These are phyloP conservation scores for Sisyra terminalis DNA, from an alignment of 2,888 invertebrate genomes.

Conservation along the genomic window DNA sequence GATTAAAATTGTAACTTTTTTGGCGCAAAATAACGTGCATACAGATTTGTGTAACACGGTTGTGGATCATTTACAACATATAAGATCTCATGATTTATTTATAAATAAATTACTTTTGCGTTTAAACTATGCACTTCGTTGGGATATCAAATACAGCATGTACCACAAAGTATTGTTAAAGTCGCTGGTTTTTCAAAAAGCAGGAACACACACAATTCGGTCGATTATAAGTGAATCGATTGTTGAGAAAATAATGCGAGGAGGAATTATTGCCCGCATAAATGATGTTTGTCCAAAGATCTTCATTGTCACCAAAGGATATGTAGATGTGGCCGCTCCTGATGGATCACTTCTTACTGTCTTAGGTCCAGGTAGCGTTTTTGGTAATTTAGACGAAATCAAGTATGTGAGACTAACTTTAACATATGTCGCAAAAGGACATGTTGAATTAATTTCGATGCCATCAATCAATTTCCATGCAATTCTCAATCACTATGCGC, in stretches of 20 bases:
- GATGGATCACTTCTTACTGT: conserved; percentile 13
- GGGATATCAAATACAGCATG: conserved; percentile 10
- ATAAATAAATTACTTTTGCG: conserved; percentile 6
- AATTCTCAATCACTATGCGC: conserved; percentile 12
- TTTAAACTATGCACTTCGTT: conserved; percentile 10
- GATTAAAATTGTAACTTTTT: conserved; percentile 2
- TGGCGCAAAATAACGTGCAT: conserved; percentile 3
- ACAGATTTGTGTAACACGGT: conserved; percentile 8
- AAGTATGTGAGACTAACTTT: conserved; percentile 10
- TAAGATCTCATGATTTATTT: conserved; percentile 10
- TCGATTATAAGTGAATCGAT: conserved; percentile 10
- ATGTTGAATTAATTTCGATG: conserved; percentile 10
- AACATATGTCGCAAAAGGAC: conserved; percentile 12
- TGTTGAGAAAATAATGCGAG: conserved; percentile 11
- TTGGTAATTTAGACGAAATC: conserved; percentile 13
- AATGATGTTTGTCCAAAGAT: conserved; percentile 13
- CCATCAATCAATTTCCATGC: conserved; percentile 11
- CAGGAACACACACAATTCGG: conserved; percentile 9
- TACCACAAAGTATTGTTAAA: conserved; percentile 10
- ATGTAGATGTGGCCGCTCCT: conserved; percentile 14
- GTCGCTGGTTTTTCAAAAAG: conserved; percentile 8
- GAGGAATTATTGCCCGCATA: conserved; percentile 12
- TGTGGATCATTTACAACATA: conserved; percentile 9
- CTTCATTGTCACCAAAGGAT: conserved; percentile 13
- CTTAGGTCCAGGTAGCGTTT: conserved; percentile 12